phyloP scores from a whole-genome alignment of 2,113 vertebrate genomes.

The Pseudopipra pipra region DNA sequence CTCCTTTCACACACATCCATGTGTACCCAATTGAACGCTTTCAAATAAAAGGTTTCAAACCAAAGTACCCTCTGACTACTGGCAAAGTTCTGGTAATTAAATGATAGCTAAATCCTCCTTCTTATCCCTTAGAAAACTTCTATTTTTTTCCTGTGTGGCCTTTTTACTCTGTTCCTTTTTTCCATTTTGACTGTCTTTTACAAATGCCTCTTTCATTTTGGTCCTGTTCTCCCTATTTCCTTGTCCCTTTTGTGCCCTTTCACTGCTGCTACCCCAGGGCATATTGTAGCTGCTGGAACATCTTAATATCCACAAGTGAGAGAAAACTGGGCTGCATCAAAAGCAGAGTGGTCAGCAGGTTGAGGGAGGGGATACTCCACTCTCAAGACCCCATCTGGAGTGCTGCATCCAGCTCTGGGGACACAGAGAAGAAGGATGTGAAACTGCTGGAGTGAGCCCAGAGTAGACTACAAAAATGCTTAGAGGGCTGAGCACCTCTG shows the following conservation, averaged over 20 bases:
- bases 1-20: not conserved
- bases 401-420: not conserved
- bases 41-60: not conserved
- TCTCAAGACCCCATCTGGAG: not conserved
- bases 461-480: not conserved
- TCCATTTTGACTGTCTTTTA: not conserved
- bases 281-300: not conserved
- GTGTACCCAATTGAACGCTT: not conserved
- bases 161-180: not conserved
- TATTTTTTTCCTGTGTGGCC: not conserved
- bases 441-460: not conserved
- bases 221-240: not conserved
- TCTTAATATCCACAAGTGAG: not conserved
- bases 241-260: not conserved
- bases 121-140: not conserved
- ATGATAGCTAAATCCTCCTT: not conserved
- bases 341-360: not conserved
- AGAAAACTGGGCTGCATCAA: not conserved
- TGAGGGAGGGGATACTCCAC: not conserved
- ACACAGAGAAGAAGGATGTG: not conserved
- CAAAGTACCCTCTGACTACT: not conserved
- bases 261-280: not conserved
- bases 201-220: not conserved
- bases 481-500: not conserved
- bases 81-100: not conserved